Conservation (phyloP, 2,797 vertebrate genomes). For the Paguma larvata region DNA sequence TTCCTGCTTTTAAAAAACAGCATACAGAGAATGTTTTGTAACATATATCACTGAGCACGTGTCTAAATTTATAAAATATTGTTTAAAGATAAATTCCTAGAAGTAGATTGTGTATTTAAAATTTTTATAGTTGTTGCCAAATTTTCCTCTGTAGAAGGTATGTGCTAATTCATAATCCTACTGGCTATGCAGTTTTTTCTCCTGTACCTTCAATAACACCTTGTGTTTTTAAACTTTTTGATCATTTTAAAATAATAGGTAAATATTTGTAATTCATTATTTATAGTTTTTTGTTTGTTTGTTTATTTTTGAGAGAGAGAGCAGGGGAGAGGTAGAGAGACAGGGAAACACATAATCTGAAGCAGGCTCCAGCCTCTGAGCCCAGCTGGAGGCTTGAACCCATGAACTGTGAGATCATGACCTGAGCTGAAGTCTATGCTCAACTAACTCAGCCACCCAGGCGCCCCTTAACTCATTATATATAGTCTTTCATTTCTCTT, state of each 20-base stretch:
- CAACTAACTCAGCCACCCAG: too few relatives aligned
- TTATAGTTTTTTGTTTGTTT: too few relatives aligned
- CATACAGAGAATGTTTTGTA: constrained; percentile 4
- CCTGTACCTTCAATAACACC: not conserved
- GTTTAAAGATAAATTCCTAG: constrained; percentile 46
- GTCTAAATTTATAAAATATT: constrained; percentile 1
- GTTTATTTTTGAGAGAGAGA: too few relatives aligned
- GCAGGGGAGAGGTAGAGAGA: too few relatives aligned
- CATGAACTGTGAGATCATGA: too few relatives aligned
- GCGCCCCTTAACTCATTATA: not conserved
- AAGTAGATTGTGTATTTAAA: not conserved
- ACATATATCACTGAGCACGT: not conserved
- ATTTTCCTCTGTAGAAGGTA: constrained; percentile 21
- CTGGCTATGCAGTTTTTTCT: not conserved
- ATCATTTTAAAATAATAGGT: constrained; percentile 20
- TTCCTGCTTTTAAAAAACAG: constrained; percentile 47
- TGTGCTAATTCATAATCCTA: constrained; percentile 9
- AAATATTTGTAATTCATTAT: not conserved
- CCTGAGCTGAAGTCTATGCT: too few relatives aligned
- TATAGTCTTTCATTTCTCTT: not conserved
- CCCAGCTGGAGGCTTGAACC: too few relatives aligned
- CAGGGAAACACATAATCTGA: too few relatives aligned
- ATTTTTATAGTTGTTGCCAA: constrained; percentile 26
- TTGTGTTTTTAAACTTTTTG: not conserved
- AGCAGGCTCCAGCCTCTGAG: too few relatives aligned